Evolutionary conservation across 2,888 invertebrate genomes (phyloP).

Genomic region (Nymphalis urticae): DNA sequence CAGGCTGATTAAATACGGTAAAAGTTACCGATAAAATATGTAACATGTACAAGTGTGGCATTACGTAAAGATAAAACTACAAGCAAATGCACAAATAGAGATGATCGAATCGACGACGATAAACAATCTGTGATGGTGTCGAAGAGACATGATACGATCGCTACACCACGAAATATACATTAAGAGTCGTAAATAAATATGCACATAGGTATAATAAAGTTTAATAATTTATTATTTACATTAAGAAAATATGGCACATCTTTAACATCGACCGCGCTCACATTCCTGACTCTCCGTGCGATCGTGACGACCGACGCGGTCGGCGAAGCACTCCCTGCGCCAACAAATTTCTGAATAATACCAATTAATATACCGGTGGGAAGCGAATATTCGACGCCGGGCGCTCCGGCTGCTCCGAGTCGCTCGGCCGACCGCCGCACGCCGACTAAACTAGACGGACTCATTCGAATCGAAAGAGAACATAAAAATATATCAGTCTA

Average conservation of each 20-base stretch:
- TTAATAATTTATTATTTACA: conserved; percentile 78
- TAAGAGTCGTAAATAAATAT: conserved; percentile 75
- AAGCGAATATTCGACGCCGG: conserved; percentile 69
- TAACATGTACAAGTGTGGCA: conserved; percentile 35
- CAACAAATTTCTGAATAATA: conserved; percentile 65
- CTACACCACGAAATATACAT: conserved; percentile 49
- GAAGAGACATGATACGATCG: conserved; percentile 47
- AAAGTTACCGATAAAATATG: conserved; percentile 32
- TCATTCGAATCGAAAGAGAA: conserved; percentile 75
- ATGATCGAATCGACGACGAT: conserved; percentile 57
- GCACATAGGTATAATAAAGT: conserved; percentile 66
- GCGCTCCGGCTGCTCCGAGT: conserved; percentile 47
- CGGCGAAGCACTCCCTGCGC: conserved; percentile 42
- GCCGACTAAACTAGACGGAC: conserved; percentile 59
- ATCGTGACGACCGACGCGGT: conserved; percentile 37
- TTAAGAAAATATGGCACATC: conserved; percentile 81
- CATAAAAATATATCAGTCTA: conserved; percentile 78
- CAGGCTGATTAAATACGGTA: conserved; percentile 41
- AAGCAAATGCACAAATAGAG: conserved; percentile 79
- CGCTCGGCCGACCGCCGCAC: conserved; percentile 62
- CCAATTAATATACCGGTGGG: conserved; percentile 82
- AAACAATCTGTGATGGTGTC: conserved; percentile 63
- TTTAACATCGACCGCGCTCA: conserved; percentile 70
- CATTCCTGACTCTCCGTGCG: conserved; percentile 33
- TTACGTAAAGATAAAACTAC: conserved; percentile 55